Evolutionary conservation across 2,888 invertebrate species (phyloP), one percentile per base, ranked within the genome.

Genomic region (Drosophila anomelani): DNA sequence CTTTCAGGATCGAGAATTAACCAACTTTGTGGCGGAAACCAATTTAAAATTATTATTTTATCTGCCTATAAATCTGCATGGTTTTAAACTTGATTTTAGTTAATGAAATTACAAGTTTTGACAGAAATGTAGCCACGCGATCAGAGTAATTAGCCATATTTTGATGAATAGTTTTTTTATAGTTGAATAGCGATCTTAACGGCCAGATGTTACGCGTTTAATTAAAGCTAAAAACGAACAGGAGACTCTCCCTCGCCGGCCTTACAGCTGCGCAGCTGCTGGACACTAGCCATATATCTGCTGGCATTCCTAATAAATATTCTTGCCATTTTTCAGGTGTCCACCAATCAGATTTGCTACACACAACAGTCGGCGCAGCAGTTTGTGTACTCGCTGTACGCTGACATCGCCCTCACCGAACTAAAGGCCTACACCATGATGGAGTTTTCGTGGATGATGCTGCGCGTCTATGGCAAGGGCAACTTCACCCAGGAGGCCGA

Each of bases 351-450:
- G 83, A 93, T 95, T 49, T 97, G 97, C 92, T 94, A 94, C 76
- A 93, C 95, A 26, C 94, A 95, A 78, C 95, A 97, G 92, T 97
- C 97, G 0, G 95, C 96, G 0, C 97, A 97, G 78, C 97, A 97
- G 92, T 93, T 97, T 67, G 93, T 97, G 29, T 96, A 95, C 91
- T 96, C 96, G 90, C 94, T 97, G 78, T 97, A 97, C 93, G 95
- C 95, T 87, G 95, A 96, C 1, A 95, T 97, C 70, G 95, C 97
- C 0, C 92, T 97, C 39, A 95, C 97, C 0, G 97, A 97, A 93
- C 94, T 97, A 82, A 97, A 97, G 92, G 97, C 97, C 2, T 97
- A 96, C 92, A 95, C 96, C 38, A 96, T 97, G 96, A 95, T 97
- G 94, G 97, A 97, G 91, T 97, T 97, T 93, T 96, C 97, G 0